These are phyloP conservation scores for Xestia xanthographa DNA, from an alignment of 2,888 invertebrate species.

Conservation along the genomic window DNA sequence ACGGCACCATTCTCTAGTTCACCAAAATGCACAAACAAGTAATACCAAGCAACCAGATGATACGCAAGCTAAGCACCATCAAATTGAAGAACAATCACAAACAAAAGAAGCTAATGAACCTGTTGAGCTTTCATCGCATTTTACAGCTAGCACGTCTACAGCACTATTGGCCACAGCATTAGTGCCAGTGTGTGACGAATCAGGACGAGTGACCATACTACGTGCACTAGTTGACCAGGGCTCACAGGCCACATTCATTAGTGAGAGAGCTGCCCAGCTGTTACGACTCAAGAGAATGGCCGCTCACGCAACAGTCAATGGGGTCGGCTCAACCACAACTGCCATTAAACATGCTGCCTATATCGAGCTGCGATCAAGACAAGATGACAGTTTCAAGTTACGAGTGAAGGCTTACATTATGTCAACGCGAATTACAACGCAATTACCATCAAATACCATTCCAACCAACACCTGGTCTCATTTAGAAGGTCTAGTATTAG, in stretches of 20 bases:
- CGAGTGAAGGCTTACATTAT: constrained; percentile 20
- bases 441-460: constrained; percentile 27
- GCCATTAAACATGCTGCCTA: constrained; percentile 17
- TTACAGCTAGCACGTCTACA: no score
- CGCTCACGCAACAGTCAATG: constrained; percentile 8
- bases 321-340: constrained; percentile 25
- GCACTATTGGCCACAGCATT: no score
- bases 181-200: no score
- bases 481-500: constrained; percentile 11
- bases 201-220: neutral
- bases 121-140: no score
- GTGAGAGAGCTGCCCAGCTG: constrained; percentile 32
- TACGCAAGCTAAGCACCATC: no score
- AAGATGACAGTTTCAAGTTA: constrained; percentile 17
- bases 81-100: no score
- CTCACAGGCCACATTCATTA: constrained; percentile 38
- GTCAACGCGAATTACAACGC: constrained; percentile 19
- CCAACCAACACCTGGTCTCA: constrained; percentile 27
- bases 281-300: constrained; percentile 20
- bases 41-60: no score
- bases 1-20: no score
- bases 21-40: no score
- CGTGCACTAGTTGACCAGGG: constrained; percentile 29
- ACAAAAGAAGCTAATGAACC: no score
- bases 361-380: constrained; percentile 24